Conservation (phyloP, 1,140 invertebrate genomes). For the Orius laevigatus region DNA sequence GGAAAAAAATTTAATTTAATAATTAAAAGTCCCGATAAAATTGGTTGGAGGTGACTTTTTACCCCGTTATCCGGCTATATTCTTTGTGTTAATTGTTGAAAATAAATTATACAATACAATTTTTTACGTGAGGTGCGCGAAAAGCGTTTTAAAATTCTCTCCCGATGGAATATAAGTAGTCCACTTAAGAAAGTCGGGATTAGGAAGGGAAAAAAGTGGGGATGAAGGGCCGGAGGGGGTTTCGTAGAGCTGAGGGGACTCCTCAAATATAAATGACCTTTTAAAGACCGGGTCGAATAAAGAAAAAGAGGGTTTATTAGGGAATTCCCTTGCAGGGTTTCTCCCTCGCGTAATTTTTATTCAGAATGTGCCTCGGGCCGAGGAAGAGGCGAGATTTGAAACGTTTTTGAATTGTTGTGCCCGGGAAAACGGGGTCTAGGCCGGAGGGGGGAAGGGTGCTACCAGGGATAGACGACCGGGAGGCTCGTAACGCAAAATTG, state of each 20-base stretch:
- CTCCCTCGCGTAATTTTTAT: constrained; percentile 11
- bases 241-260: background rate
- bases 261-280: constrained; percentile 13
- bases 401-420: constrained; percentile 12
- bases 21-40: too few species aligned
- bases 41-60: too few species aligned
- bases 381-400: constrained; percentile 5
- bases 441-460: background rate
- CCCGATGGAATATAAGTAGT: constrained; percentile 9
- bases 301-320: constrained; percentile 10
- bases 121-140: constrained; percentile 2
- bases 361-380: constrained; percentile 6
- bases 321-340: constrained; percentile 10
- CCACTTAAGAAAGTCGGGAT: constrained; percentile 5
- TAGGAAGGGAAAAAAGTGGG: background rate
- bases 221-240: background rate
- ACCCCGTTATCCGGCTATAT: too few species aligned
- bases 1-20: too few species aligned
- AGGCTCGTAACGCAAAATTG: constrained; percentile 11
- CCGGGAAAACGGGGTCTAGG: background rate
- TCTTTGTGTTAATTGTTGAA: too few species aligned
- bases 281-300: constrained; percentile 9
- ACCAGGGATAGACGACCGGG: background rate
- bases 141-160: constrained; percentile 7
- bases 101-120: too few species aligned